These are phyloP conservation scores for Rhipidura dahli DNA, from an alignment of 2,113 vertebrate species.

Conservation along the genomic window DNA sequence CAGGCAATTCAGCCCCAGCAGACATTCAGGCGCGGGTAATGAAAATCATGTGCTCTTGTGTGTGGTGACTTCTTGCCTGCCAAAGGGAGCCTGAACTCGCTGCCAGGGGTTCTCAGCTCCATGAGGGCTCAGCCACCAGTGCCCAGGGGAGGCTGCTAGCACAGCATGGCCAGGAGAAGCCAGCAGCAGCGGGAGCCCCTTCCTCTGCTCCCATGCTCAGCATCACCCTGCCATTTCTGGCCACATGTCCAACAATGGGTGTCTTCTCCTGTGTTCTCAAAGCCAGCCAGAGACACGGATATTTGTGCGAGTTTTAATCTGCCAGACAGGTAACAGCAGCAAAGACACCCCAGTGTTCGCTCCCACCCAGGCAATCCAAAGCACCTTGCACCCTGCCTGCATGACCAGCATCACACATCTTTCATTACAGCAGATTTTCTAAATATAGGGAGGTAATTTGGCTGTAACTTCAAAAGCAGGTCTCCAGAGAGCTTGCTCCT, in stretches of 20 bases:
- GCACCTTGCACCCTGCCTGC: neutral
- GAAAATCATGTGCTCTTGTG: neutral
- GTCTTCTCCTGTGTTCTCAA: neutral
- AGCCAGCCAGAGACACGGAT: neutral
- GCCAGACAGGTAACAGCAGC: neutral
- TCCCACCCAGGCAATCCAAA: neutral
- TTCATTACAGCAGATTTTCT: neutral
- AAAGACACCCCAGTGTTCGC: fast-evolving
- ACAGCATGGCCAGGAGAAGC: neutral
- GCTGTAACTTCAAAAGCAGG: neutral
- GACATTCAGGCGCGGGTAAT: neutral
- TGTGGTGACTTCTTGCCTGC: neutral
- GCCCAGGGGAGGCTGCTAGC: neutral
- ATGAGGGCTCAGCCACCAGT: neutral
- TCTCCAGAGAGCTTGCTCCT: neutral
- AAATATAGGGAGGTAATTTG: neutral
- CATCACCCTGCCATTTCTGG: neutral
- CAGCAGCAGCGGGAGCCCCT: neutral
- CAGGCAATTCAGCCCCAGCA: neutral
- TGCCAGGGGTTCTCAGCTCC: neutral
- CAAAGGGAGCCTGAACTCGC: neutral
- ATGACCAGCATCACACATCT: neutral
- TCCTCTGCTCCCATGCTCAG: neutral
- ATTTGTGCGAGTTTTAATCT: neutral
- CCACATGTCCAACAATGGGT: fast-evolving